Conservation (phyloP, 2,113 vertebrate genomes). For the Todiramphus chloris region DNA sequence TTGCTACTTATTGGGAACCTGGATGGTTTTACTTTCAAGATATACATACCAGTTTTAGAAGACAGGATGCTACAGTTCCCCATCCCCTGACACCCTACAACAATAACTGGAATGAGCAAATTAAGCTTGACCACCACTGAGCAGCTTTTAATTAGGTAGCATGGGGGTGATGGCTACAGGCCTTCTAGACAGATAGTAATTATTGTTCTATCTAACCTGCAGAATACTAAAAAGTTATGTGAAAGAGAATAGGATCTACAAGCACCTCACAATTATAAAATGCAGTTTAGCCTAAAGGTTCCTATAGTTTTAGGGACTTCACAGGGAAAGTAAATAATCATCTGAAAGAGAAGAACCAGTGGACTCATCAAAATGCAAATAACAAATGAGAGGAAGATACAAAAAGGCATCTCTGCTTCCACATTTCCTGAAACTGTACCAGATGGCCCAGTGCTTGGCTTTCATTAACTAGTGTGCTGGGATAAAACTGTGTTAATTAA, state of each 20-base stretch:
- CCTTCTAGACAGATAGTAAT: background rate
- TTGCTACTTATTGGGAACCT: background rate
- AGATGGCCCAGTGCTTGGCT: slow-evolving; percentile 60
- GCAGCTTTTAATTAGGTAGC: slow-evolving; percentile 5
- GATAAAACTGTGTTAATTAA: slow-evolving; percentile 72
- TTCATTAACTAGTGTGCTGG: slow-evolving; percentile 63
- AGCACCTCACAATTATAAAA: background rate
- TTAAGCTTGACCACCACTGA: background rate
- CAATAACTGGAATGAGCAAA: background rate
- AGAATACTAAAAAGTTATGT: background rate
- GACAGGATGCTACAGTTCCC: background rate
- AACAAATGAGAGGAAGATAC: slow-evolving; percentile 29
- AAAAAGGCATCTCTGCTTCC: slow-evolving; percentile 17
- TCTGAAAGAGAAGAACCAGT: background rate
- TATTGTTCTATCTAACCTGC: background rate
- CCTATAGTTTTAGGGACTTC: background rate
- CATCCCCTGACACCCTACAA: background rate
- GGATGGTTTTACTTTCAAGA: background rate
- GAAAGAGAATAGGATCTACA: background rate
- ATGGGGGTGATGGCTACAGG: background rate
- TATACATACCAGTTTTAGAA: background rate
- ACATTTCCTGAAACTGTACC: slow-evolving; percentile 50
- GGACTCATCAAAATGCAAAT: slow-evolving; percentile 38
- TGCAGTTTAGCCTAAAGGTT: background rate
- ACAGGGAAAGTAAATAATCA: background rate